Percentiles rank a stretch among this genome's conserved stretches.
Conservation (phyloP, 2,797 vertebrate genomes). For the Sciaenops ocellatus region DNA sequence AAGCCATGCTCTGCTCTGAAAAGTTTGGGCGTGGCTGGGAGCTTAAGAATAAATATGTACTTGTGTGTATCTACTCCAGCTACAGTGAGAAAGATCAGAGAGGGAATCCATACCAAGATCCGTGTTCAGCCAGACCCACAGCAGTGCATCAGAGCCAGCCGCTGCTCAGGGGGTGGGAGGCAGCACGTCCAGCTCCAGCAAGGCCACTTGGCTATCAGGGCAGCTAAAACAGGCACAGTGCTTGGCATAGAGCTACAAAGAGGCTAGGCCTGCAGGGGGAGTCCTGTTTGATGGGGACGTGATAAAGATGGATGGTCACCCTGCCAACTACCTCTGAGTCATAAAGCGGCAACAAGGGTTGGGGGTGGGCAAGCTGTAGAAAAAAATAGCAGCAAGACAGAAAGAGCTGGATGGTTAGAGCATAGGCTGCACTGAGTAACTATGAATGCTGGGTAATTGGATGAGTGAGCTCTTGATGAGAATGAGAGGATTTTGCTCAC, state of each 20-base stretch:
- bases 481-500: conserved; percentile 43
- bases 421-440: conserved; percentile 42
- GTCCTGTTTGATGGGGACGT: conserved; percentile 72
- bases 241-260: conserved; percentile 72
- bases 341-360: conserved; percentile 37
- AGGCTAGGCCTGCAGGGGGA: conserved; percentile 59
- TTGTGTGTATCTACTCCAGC: conserved; percentile 21
- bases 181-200: conserved; percentile 47
- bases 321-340: conserved; percentile 75
- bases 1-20: conserved; percentile 22
- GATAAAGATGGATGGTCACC: conserved; percentile 73
- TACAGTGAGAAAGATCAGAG: conserved; percentile 60
- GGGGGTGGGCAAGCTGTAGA: conserved; percentile 4
- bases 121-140: conserved; percentile 49
- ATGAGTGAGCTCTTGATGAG: conserved; percentile 56
- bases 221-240: conserved; percentile 67
- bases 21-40: conserved; percentile 1
- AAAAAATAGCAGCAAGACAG: conserved; percentile 36
- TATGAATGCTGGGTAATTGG: conserved; percentile 66
- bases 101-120: conserved; percentile 46
- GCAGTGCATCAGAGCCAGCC: conserved; percentile 43
- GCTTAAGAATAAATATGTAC: conserved; percentile 25
- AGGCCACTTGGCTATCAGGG: conserved; percentile 70
- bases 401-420: conserved; percentile 39
- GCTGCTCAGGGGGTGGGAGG: conserved; percentile 41